Percentiles rank a stretch among this genome's conserved stretches.
Conservation (phyloP, 2,113 vertebrate genomes). For the Echinops telfairi region DNA sequence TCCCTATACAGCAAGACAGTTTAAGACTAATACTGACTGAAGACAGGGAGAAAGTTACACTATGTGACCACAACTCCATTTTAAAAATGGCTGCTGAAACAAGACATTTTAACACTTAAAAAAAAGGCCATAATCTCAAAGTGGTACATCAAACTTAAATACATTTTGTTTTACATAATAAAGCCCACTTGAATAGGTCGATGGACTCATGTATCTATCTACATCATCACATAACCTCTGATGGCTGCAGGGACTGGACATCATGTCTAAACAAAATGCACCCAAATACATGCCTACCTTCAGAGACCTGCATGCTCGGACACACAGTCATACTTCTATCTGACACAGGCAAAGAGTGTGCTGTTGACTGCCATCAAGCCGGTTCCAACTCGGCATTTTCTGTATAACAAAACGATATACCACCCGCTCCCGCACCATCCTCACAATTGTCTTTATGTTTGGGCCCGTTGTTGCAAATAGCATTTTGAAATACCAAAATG, state of each 20-base stretch:
- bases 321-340: too few species aligned
- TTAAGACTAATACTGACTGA: background rate
- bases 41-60: background rate
- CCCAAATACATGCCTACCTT: too few species aligned
- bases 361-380: too few species aligned
- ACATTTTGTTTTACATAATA: slow-evolving; percentile 36
- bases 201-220: background rate
- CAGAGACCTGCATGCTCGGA: too few species aligned
- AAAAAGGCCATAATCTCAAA: background rate
- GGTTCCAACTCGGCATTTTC: too few species aligned
- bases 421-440: too few species aligned
- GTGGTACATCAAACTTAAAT: background rate
- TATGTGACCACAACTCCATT: background rate
- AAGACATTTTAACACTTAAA: background rate
- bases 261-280: too few species aligned
- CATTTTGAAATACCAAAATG: slow-evolving; percentile 12
- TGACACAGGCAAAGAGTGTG: too few species aligned
- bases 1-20: background rate
- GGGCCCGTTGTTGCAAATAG: background rate
- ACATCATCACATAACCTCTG: background rate
- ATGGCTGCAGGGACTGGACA: too few species aligned
- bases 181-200: background rate
- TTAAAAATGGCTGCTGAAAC: background rate
- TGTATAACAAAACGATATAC: too few species aligned
- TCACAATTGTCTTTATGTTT: too few species aligned